Conservation (phyloP, 2,888 invertebrate species). For the Dorcus hopei region DNA sequence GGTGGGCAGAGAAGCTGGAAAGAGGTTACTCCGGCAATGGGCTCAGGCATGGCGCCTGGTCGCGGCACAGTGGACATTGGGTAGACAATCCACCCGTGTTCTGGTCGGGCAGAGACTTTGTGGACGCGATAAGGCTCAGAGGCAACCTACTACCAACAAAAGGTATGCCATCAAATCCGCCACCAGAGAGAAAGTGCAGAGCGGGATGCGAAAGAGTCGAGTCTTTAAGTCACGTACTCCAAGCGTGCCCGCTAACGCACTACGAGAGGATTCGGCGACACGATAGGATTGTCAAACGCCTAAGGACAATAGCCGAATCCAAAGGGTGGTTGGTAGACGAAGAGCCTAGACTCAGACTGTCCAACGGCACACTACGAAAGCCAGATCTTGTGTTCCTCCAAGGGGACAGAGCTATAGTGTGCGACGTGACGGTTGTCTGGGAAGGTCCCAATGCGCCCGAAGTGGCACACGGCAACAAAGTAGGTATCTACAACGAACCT, state of each 20-base stretch:
- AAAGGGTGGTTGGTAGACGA: too few species aligned
- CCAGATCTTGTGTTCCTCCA: too few species aligned
- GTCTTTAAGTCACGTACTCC: slow-evolving; percentile 28
- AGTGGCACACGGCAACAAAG: too few species aligned
- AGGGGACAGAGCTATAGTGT: too few species aligned
- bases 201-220: slow-evolving; percentile 27
- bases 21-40: slow-evolving; percentile 8
- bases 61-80: slow-evolving; percentile 16
- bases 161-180: slow-evolving; percentile 34
- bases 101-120: slow-evolving; percentile 30
- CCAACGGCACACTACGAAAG: too few species aligned
- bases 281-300: too few species aligned
- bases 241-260: slow-evolving; percentile 27
- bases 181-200: slow-evolving; percentile 23
- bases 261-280: too few species aligned
- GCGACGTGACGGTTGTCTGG: too few species aligned
- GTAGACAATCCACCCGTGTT: slow-evolving; percentile 22
- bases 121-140: slow-evolving; percentile 30
- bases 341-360: too few species aligned
- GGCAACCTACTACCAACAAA: slow-evolving; percentile 31
- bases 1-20: slow-evolving; percentile 11
- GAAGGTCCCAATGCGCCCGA: too few species aligned
- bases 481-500: too few species aligned
- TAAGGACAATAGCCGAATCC: too few species aligned
- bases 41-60: slow-evolving; percentile 10